A percentile compares a stretch with the other conserved stretches of the same genome.
Evolutionary conservation across 1,140 invertebrate species (phyloP).

Genomic region (Lepidurus couesii): DNA sequence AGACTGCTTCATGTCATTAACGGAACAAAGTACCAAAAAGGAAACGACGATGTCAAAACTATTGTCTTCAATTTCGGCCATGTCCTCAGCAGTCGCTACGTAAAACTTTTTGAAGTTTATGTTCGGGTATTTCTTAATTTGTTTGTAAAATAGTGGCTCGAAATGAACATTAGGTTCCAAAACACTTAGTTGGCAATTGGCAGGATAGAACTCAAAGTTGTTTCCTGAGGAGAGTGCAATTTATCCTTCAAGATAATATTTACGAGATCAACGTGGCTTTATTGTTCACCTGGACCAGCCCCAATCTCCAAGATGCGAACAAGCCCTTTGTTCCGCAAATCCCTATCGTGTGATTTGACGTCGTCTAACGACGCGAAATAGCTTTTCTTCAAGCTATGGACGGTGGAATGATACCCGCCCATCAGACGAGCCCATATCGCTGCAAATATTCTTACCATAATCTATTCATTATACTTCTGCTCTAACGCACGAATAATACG

Average conservation of each 20-base stretch:
- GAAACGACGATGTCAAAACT: constrained; percentile 43
- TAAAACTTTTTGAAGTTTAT: constrained; percentile 37
- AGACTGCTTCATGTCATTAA: constrained; percentile 38
- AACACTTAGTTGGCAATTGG: constrained; percentile 34
- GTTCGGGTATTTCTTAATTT: constrained; percentile 27
- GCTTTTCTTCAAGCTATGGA: constrained; percentile 31
- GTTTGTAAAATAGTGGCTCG: constrained; percentile 29
- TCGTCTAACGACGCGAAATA: constrained; percentile 34
- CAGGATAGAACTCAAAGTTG: constrained; percentile 41
- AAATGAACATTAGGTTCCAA: constrained; percentile 36
- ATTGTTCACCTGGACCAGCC: constrained; percentile 36
- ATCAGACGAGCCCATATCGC: constrained; percentile 27
- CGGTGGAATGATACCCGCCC: constrained; percentile 29
- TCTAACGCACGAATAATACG: background rate
- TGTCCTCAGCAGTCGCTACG: constrained; percentile 42
- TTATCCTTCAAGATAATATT: background rate
- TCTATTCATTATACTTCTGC: background rate
- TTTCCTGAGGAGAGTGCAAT: constrained; percentile 33
- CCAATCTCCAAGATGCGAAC: constrained; percentile 41
- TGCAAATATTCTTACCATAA: constrained; percentile 24
- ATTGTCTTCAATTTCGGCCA: constrained; percentile 40
- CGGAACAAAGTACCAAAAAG: constrained; percentile 43
- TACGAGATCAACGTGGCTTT: background rate
- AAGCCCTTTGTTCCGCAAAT: constrained; percentile 29
- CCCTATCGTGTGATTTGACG: constrained; percentile 26